Conservation (phyloP, 1,140 invertebrate genomes). For the Drosophila burlai region DNA sequence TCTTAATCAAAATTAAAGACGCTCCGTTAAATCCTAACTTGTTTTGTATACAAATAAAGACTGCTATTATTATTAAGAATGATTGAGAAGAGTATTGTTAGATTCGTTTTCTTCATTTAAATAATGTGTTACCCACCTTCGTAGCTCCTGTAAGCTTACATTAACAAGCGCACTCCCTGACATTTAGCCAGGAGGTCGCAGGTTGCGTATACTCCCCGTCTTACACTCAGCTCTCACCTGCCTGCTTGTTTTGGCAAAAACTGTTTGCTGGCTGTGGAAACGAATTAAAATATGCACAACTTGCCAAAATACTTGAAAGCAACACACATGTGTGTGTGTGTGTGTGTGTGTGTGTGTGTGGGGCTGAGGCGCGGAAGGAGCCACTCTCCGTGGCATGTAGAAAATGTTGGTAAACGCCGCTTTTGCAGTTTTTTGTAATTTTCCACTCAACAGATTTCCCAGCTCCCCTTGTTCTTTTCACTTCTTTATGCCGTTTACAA, state of each 20-base stretch:
- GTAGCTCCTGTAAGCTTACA: not conserved
- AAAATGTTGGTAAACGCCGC: constrained; percentile 68
- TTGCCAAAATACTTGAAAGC: constrained; percentile 75
- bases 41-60: no score
- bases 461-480: constrained; percentile 13
- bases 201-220: constrained; percentile 62
- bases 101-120: not conserved
- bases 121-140: constrained; percentile 5
- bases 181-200: constrained; percentile 17
- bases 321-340: constrained; percentile 15
- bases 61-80: not conserved
- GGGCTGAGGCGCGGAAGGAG: constrained; percentile 13
- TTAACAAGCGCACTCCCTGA: constrained; percentile 11
- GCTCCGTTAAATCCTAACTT: no score
- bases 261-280: constrained; percentile 60
- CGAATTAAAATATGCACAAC: constrained; percentile 82
- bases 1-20: not conserved
- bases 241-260: constrained; percentile 51
- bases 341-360: not conserved
- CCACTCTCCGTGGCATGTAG: constrained; percentile 35
- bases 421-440: constrained; percentile 78
- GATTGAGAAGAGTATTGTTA: not conserved
- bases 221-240: constrained; percentile 30
- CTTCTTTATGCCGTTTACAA: constrained; percentile 31
- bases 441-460: constrained; percentile 74